A percentile compares a stretch with the other conserved stretches of the same genome.
Evolutionary conservation across 2,797 vertebrate genomes (phyloP).

Genomic region (Nothura maculosa): DNA sequence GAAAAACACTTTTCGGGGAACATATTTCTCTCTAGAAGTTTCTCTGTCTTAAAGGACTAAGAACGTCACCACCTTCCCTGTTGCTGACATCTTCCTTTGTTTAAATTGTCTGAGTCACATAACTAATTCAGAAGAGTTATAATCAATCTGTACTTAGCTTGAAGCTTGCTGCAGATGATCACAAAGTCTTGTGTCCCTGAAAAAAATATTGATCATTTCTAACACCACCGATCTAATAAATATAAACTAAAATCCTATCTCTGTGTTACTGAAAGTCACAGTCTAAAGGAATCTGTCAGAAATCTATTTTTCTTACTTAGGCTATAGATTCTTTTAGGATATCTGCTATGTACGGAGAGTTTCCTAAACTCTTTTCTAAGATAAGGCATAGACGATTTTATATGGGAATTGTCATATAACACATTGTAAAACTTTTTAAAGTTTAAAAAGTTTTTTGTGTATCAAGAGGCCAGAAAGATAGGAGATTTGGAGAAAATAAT

Average conservation of each 20-base stretch:
- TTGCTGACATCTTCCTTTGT: background rate
- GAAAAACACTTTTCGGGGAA: background rate
- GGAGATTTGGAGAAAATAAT: conserved; percentile 32
- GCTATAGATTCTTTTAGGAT: conserved; percentile 1
- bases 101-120: background rate
- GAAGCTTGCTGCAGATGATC: background rate
- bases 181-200: background rate
- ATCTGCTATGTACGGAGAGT: conserved; percentile 26
- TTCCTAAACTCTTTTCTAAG: conserved; percentile 58
- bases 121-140: background rate
- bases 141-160: background rate
- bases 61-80: background rate
- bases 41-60: background rate
- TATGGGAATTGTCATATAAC: conserved; percentile 68
- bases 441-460: conserved; percentile 60
- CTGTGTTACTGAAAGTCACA: background rate
- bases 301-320: background rate
- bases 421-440: conserved; percentile 70
- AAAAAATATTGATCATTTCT: background rate
- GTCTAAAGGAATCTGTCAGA: background rate
- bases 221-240: background rate
- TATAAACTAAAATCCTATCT: background rate
- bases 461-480: conserved; percentile 54
- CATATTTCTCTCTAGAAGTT: background rate
- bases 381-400: conserved; percentile 39